Evolutionary conservation across 2,888 invertebrate species (phyloP), one percentile per base, ranked within the genome.

Genomic region (Onthophagus sagittarius): DNA sequence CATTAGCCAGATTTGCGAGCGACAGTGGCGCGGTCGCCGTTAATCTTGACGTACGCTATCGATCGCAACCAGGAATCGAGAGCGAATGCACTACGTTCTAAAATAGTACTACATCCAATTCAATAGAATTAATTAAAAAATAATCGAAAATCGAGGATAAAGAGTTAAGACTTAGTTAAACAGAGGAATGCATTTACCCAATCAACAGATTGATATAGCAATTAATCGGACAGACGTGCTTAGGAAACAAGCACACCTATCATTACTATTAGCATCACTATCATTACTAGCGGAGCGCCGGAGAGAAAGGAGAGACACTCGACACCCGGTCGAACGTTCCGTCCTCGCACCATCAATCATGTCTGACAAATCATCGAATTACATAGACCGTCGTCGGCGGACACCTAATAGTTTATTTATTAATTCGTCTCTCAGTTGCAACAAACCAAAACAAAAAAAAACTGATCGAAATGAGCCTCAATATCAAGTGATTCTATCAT

Each of bases 1-100:
- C 82, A 81, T 82, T 81, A 83, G 79, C 75, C 77, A 75, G 78
- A 76, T 76, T 76, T 76, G 76, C 75, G 76, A 76, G 74, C 72
- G 53, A 63, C 71, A 70, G 70, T 63, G 53, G 71, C 62, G 32
- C 65, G 65, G 33, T 23, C 67, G 31, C 23, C 63, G 67, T 64
- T 62, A 53, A 73, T 32, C 71, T 73, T 73, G 73, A 73, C 67
- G 33, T 73, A 73, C 65, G 71, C 71, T 71, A 71, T 71, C 71
- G 62, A 53, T 15, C 13, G 70, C 32, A 53, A 39, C 53, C 39
- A 9, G 15, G 33, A 15, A 70, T 53, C 70, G 70, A 53, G 39
- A 53, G 39, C 39, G 39, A 11, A 53, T 11, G 39, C 3, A 23
- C 9, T 53, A 23, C 23, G 23, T 67, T 15, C 5, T 32, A 67